Conservation (phyloP, 2,113 vertebrate species). For the Passer domesticus region DNA sequence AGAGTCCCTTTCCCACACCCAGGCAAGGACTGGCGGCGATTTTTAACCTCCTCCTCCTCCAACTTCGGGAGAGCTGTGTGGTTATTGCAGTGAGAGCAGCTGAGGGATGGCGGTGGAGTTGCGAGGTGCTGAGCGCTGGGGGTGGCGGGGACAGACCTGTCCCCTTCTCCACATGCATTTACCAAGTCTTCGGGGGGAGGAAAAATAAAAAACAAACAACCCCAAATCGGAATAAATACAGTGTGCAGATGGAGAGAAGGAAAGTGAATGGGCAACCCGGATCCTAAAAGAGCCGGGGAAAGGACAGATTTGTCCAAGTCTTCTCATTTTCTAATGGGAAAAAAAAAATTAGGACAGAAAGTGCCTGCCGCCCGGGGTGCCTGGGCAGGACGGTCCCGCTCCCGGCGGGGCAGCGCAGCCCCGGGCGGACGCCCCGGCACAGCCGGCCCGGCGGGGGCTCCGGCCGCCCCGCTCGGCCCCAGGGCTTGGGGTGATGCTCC, state of each 20-base stretch:
- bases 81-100: background rate
- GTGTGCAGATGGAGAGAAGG: background rate
- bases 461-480: background rate
- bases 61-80: background rate
- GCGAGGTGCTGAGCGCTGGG: background rate
- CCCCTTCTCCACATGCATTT: background rate
- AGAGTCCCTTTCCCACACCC: background rate
- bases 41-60: background rate
- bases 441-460: background rate
- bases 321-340: background rate
- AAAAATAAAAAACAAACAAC: background rate
- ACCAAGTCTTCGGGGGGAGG: background rate
- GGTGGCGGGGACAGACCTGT: background rate
- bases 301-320: background rate
- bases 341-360: background rate
- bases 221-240: background rate
- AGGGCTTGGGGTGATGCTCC: fast-evolving
- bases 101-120: background rate
- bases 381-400: background rate
- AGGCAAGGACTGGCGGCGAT: background rate
- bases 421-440: background rate
- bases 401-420: background rate
- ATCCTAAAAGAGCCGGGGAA: background rate
- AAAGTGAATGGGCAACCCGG: background rate
- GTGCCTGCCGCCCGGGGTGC: background rate